Evolutionary conservation across 2,113 vertebrate species (phyloP), one percentile per base, ranked within the genome.

Genomic region (Mola mola): DNA sequence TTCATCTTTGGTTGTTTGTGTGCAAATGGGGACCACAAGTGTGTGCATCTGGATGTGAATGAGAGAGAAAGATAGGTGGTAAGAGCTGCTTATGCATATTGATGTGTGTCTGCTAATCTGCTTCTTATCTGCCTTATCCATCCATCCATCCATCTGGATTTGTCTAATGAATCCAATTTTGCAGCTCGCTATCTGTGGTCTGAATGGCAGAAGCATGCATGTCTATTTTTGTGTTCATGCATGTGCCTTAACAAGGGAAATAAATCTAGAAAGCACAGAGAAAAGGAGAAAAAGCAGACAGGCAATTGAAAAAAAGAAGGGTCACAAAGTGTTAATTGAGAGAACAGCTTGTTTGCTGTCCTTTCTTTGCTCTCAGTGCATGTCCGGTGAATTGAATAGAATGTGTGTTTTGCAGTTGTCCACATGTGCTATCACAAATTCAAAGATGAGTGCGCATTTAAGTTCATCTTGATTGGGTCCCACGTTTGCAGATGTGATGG

Each of bases 121-220:
- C 76, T 70, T 79, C 72, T 87, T 88, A 81, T 89, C 82, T 79
- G 78, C 62, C 71, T 78, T 81, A 82, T 88, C 87, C 78, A 77
- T 87, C 78, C 80, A 84, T 86, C 81, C 79, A 84, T 86, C 83
- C 81, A 16, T 86, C 84, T 86, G 78, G 87, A 82, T 88, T 91
- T 88, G 82, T 87, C 70, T 90, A 87, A 90, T 91, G 81, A 91
- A 89, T 88, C 21, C 5, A 87, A 84, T 84, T 85, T 72, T 73
- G 72, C 31, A 31, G 60, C 79, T 88, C 74, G 43, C 52, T 79
- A 71, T 87, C 70, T 82, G 67, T 65, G 31, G 12, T 83, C 67
- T 74, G 82, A 77, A 60, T 41, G 26, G 72, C 31, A 33, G 65
- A 51, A 81, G 47, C 28, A 15, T 58, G 68, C 63, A 52, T 78